Conservation (phyloP, 1,140 invertebrate species). For the Asbolus verrucosus region DNA sequence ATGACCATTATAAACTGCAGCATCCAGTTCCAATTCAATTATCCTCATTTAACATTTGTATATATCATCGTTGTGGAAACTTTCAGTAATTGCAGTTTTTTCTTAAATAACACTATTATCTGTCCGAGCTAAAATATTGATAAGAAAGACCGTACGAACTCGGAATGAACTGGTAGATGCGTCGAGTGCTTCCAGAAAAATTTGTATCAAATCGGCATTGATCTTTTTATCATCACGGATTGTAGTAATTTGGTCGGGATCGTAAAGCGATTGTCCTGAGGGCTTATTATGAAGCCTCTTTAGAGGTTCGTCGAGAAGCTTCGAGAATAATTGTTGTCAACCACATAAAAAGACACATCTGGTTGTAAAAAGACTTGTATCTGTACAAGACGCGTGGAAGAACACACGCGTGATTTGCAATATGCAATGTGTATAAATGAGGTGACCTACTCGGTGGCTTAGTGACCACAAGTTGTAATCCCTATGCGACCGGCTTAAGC, state of each 20-base stretch:
- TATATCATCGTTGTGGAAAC: too few relatives aligned
- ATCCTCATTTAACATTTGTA: too few relatives aligned
- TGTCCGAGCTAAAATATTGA: too few relatives aligned
- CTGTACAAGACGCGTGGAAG: not conserved
- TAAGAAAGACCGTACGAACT: too few relatives aligned
- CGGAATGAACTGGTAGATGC: too few relatives aligned
- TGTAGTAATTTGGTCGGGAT: not conserved
- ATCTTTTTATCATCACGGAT: not conserved
- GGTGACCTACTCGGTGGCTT: constrained; percentile 18
- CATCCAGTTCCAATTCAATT: too few relatives aligned
- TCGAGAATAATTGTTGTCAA: not conserved
- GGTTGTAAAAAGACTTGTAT: not conserved
- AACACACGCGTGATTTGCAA: constrained; percentile 17
- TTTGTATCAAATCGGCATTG: not conserved
- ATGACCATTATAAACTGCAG: too few relatives aligned
- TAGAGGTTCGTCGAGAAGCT: not conserved
- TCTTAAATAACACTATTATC: too few relatives aligned
- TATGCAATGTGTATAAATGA: constrained; percentile 36
- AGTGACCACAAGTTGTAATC: constrained; percentile 39
- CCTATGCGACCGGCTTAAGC: constrained; percentile 37
- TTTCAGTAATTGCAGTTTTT: too few relatives aligned
- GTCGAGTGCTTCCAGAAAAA: not conserved
- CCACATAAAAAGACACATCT: constrained; percentile 12
- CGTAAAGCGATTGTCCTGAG: not conserved
- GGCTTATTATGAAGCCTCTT: not conserved